Base-by-base conservation (phyloP, 2,797 vertebrate species). In the Sciaenops ocellatus region DNA sequence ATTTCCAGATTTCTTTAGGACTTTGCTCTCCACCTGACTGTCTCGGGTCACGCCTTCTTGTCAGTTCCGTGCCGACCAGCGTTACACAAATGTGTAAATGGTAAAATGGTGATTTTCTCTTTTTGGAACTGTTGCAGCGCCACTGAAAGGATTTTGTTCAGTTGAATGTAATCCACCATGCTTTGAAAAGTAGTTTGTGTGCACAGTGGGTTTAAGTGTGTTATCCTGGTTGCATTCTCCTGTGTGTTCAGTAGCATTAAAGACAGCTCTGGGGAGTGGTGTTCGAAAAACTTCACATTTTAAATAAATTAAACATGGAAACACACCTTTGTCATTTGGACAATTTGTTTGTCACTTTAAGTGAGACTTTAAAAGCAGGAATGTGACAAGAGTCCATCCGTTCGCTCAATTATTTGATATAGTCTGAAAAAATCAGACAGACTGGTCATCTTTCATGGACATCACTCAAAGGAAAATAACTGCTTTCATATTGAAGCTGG, bases 181-280 rank as follows among this genome's bases (percentile, higher is more conserved):
- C 9, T 24, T 13, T 59, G 24, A 76, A 69, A 60, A 30, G 44
- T 16, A 26, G 47, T 51, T 73, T 62, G 52, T 54, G 22, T 50
- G 34, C 13, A 24, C 5, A 11, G 16, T 52, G 34, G 60, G 22
- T 69, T 38, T 24, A 12, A 15, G 22, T 59, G 44, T 62, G 38
- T 79, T 28, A 9, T 34, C 17, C 26, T 41, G 15, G 34, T 18
- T 34, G 48, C 17, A 0, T 66, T 52, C 52, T 5, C 12, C 15
- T 51, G 41, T 11, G 34, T 18, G 51, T n/a, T 63, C 24, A 41
- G 68, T 15, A n/a, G 28, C 22, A 69, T 16, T 54, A 41, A 30
- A 55, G 54, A 48, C 17, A 38, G 38, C 12, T 38, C 34, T 9
- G 8, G 34, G 34, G 11, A 60, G 46, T 6, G 11, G 12, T 28